phyloP scores from a whole-genome alignment of 2,888 invertebrate species.

The Agapostemon virescens region DNA sequence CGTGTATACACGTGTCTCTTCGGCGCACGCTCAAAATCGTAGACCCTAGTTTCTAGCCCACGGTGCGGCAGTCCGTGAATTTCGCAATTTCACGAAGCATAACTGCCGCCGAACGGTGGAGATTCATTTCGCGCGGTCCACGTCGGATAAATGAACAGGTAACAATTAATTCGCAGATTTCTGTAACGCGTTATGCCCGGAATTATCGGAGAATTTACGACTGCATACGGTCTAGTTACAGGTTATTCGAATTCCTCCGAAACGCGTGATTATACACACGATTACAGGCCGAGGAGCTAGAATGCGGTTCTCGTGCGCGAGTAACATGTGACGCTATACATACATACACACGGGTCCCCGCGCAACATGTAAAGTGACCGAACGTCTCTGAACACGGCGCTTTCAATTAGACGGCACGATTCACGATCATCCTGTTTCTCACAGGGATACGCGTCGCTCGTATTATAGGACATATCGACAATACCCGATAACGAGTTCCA shows the following conservation, averaged over 20 bases:
- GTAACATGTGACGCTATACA: slow-evolving; percentile 55
- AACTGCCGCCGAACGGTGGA: background rate
- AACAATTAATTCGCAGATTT: slow-evolving; percentile 33
- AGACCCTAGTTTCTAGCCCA: background rate
- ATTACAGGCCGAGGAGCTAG: slow-evolving; percentile 41
- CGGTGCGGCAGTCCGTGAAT: background rate
- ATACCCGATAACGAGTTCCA: slow-evolving; percentile 9
- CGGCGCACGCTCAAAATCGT: too few species aligned
- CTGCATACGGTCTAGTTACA: slow-evolving; percentile 30
- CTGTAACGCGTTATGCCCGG: slow-evolving; percentile 25
- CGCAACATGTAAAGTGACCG: slow-evolving; percentile 49
- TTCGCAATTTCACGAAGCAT: background rate
- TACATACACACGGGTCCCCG: background rate
- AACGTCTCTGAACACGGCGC: slow-evolving; percentile 43
- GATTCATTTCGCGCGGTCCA: background rate
- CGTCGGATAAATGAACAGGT: slow-evolving; percentile 19
- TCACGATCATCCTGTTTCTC: slow-evolving; percentile 28
- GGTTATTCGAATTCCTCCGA: slow-evolving; percentile 45
- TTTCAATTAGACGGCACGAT: slow-evolving; percentile 39
- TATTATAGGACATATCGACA: slow-evolving; percentile 2
- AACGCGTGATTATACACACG: slow-evolving; percentile 52
- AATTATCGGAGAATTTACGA: slow-evolving; percentile 43
- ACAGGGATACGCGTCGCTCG: background rate
- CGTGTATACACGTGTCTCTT: too few species aligned
- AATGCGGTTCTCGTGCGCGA: slow-evolving; percentile 50